These are phyloP conservation scores for Lophura nycthemera DNA, from an alignment of 2,113 vertebrate species.

Conservation along the genomic window DNA sequence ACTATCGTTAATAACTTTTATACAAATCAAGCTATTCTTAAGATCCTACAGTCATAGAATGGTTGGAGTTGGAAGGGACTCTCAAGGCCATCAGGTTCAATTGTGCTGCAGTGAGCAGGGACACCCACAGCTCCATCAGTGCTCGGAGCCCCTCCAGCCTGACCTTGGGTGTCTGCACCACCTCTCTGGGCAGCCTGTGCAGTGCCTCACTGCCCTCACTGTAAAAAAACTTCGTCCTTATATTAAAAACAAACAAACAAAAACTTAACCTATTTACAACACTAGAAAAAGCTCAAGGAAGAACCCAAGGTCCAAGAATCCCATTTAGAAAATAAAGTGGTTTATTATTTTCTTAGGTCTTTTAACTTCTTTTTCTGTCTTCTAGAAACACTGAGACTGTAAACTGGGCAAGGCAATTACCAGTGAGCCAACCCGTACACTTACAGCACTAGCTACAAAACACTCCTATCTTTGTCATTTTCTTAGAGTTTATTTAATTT, in stretches of 20 bases:
- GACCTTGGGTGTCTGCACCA: no score
- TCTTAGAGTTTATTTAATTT: fast-evolving
- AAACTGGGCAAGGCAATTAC: neutral
- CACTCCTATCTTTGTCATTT: fast-evolving
- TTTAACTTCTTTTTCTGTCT: neutral
- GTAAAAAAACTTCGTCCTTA: no score
- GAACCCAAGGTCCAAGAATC: no score
- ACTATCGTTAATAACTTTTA: neutral
- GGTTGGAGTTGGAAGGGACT: no score
- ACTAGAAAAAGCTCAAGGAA: neutral
- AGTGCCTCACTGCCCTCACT: no score
- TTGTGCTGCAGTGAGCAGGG: no score
- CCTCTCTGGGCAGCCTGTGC: no score
- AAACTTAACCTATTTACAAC: neutral
- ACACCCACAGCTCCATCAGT: no score
- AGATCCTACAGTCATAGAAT: no score
- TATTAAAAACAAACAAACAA: no score
- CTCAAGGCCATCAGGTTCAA: no score
- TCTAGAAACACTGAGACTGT: neutral
- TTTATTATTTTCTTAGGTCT: fast-evolving
- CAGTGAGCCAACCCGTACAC: neutral
- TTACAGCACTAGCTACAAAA: neutral
- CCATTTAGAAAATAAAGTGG: neutral
- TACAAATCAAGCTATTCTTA: neutral
- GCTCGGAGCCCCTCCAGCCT: no score